These are phyloP conservation scores for Morinoia aosen DNA, from an alignment of 2,888 invertebrate species.

Conservation along the genomic window DNA sequence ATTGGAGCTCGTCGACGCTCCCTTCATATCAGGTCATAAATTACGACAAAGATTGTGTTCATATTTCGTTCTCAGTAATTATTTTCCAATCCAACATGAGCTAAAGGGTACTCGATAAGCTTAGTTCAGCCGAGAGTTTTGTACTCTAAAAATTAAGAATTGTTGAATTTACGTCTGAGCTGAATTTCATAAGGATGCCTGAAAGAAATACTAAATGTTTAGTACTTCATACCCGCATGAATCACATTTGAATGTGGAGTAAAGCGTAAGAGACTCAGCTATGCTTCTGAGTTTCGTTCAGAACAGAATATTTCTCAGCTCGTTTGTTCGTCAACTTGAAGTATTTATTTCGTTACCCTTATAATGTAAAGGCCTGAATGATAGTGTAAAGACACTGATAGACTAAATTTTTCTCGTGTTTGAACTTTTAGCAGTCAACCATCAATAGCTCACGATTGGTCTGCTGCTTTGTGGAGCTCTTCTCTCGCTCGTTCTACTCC, in stretches of 20 bases:
- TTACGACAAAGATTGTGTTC: neutral
- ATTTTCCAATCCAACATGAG: neutral
- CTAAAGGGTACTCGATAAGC: neutral
- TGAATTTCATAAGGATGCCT: neutral
- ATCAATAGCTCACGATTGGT: neutral
- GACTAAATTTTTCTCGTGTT: neutral
- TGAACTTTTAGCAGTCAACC: neutral
- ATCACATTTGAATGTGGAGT: neutral
- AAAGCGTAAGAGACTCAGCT: neutral
- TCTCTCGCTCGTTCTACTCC: neutral
- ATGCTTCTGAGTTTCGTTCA: neutral
- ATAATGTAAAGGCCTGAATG: neutral
- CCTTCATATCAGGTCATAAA: neutral
- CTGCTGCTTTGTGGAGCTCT: neutral
- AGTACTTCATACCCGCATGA: neutral
- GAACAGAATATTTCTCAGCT: neutral
- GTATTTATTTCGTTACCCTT: neutral
- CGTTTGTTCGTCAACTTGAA: neutral
- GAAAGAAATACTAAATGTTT: too few species aligned
- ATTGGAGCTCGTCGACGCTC: neutral
- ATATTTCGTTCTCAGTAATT: neutral
- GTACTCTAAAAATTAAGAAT: neutral
- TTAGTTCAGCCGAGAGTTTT: neutral
- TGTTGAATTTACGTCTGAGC: neutral
- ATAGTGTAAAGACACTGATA: neutral